phyloP scores from a whole-genome alignment of 2,113 vertebrate species.

The Onychostoma macrolepis region DNA sequence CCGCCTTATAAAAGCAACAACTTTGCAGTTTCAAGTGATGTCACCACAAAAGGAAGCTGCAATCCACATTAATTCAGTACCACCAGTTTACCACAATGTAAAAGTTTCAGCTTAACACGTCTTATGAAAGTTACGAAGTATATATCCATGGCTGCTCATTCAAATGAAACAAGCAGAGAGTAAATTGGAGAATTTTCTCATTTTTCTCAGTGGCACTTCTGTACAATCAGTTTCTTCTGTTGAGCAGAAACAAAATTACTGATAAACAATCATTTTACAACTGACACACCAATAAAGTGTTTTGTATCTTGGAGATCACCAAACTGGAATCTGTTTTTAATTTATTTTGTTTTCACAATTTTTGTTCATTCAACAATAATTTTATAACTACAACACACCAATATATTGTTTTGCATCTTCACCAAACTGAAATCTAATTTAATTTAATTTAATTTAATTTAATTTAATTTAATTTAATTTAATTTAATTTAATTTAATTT shows the following conservation, averaged over 20 bases:
- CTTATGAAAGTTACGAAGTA: background rate
- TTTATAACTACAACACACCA: background rate
- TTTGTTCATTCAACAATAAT: too few species aligned
- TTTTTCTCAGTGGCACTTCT: background rate
- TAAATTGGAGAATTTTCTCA: background rate
- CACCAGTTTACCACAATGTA: slow-evolving; percentile 59
- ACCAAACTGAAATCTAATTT: too few species aligned
- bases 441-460: too few species aligned
- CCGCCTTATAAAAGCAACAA: slow-evolving; percentile 68
- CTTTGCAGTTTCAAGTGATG: slow-evolving; percentile 66
- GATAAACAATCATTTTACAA: too few species aligned
- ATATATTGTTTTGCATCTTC: background rate
- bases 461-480: too few species aligned
- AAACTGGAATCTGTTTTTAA: too few species aligned
- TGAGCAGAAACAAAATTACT: background rate
- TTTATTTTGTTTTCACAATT: too few species aligned
- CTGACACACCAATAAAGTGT: background rate
- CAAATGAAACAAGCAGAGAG: background rate
- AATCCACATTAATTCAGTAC: slow-evolving; percentile 46
- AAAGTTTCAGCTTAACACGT: background rate
- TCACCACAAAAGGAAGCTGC: slow-evolving; percentile 48
- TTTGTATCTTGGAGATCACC: too few species aligned
- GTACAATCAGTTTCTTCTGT: background rate
- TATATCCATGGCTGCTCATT: background rate
- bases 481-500: too few species aligned